phyloP scores from a whole-genome alignment of 2,797 vertebrate genomes.

The Alectoris magna region DNA sequence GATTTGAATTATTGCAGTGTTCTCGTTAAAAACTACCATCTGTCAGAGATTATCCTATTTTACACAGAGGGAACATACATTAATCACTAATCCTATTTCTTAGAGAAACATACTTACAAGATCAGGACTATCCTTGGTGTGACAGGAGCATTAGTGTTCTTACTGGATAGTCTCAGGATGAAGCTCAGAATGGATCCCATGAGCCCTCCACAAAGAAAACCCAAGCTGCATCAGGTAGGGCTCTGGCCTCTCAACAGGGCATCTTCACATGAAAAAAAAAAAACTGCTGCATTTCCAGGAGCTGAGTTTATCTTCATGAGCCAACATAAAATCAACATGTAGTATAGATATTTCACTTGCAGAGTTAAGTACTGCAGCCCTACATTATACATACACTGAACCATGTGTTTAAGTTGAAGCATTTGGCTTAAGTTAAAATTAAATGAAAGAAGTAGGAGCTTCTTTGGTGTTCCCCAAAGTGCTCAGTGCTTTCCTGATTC shows the following conservation, averaged over 20 bases:
- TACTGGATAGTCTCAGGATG: slow-evolving; percentile 46
- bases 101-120: slow-evolving; percentile 54
- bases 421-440: not conserved
- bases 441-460: not conserved
- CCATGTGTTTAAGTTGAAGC: not conserved
- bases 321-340: not conserved
- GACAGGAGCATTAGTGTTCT: slow-evolving; percentile 33
- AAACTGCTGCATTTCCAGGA: not conserved
- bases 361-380: not conserved
- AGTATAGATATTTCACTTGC: not conserved
- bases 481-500: not conserved
- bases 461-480: not conserved
- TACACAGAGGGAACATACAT: slow-evolving; percentile 70
- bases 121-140: slow-evolving; percentile 25
- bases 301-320: not conserved
- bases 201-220: slow-evolving; percentile 2
- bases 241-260: not conserved
- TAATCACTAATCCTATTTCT: slow-evolving; percentile 74
- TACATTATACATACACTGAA: not conserved
- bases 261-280: not conserved
- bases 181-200: not conserved
- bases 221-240: slow-evolving; percentile 4
- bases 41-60: slow-evolving; percentile 78
- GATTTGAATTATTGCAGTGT: slow-evolving; percentile 70
- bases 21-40: slow-evolving; percentile 77